Percentiles rank a stretch among this genome's conserved stretches.
Conservation (phyloP, 2,797 vertebrate genomes). For the Florisuga fusca region DNA sequence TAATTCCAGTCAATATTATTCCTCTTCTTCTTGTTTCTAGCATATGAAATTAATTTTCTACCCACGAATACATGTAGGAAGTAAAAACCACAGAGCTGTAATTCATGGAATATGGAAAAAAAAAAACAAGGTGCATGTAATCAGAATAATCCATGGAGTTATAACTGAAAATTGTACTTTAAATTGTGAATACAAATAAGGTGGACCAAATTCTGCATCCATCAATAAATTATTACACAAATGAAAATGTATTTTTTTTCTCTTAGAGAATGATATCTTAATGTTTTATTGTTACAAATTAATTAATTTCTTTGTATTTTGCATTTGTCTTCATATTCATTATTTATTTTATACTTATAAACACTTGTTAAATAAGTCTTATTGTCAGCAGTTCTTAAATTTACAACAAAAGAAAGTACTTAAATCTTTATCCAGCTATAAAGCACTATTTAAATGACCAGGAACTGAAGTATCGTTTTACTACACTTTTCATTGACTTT, state of each 20-base stretch:
- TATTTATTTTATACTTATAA: neutral
- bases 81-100: neutral
- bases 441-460: neutral
- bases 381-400: neutral
- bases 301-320: neutral
- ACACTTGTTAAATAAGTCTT: neutral
- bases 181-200: neutral
- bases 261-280: neutral
- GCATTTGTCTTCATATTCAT: fast-evolving
- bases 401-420: neutral
- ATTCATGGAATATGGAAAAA: neutral
- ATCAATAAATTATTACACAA: neutral
- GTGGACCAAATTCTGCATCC: neutral
- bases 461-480: neutral
- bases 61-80: neutral
- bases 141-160: neutral
- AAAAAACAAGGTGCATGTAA: neutral
- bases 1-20: neutral
- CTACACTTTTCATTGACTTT: constrained; percentile 3
- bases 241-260: neutral
- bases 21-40: neutral
- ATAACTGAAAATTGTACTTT: neutral
- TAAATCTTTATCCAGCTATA: neutral
- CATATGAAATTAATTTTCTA: neutral
- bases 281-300: neutral